These are phyloP conservation scores for Spodoptera littoralis DNA, from an alignment of 2,888 invertebrate genomes.

Conservation along the genomic window DNA sequence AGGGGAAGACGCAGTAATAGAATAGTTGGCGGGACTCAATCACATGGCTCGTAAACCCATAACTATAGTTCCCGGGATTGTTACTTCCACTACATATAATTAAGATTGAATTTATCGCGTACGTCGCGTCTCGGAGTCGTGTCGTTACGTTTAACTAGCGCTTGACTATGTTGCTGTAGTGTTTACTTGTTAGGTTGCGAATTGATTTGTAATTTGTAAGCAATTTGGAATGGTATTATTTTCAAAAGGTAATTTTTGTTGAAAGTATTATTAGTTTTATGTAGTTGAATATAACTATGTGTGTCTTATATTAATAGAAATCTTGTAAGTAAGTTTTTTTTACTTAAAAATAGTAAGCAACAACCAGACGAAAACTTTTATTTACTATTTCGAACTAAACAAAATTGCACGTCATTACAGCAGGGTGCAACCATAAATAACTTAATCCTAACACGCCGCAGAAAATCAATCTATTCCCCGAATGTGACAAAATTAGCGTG, in stretches of 20 bases:
- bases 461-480: conserved; percentile 82
- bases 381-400: conserved; percentile 11
- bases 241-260: conserved; percentile 3
- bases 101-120: conserved; percentile 83
- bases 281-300: not conserved
- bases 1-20: conserved; percentile 56
- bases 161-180: conserved; percentile 29
- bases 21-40: conserved; percentile 71
- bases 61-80: conserved; percentile 70
- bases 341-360: not conserved
- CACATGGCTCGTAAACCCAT: conserved; percentile 74
- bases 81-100: conserved; percentile 89
- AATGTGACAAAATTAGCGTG: conserved; percentile 87
- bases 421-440: conserved; percentile 65
- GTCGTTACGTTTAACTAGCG: conserved; percentile 41
- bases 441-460: conserved; percentile 72
- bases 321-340: not conserved
- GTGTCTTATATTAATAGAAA: not conserved
- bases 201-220: too few relatives aligned
- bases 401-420: conserved; percentile 56
- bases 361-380: not conserved
- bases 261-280: not conserved
- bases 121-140: conserved; percentile 28
- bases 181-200: conserved; percentile 4
- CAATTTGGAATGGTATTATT: too few relatives aligned